phyloP scores from a whole-genome alignment of 2,888 invertebrate genomes.

The Anoplius nigerrimus region DNA sequence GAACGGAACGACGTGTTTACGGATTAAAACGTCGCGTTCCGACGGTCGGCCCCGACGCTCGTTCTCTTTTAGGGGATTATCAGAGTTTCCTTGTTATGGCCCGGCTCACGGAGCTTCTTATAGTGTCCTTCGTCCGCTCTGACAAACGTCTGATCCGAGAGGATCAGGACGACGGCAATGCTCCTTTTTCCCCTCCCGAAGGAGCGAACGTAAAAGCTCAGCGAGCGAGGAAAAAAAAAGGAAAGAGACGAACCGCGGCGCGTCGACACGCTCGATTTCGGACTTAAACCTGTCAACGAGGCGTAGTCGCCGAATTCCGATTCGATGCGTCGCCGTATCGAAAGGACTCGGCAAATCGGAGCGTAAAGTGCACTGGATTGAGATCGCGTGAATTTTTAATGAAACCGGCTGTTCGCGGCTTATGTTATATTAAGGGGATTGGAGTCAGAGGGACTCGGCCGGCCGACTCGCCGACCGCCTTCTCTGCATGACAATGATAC shows the following conservation, averaged over 20 bases:
- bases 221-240: slow-evolving; percentile 22
- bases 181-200: slow-evolving; percentile 17
- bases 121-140: slow-evolving; percentile 36
- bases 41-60: slow-evolving; percentile 43
- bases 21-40: slow-evolving; percentile 64
- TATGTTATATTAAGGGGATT: too few species aligned
- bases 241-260: not conserved
- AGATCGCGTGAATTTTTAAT: too few species aligned
- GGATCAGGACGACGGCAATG: slow-evolving; percentile 34
- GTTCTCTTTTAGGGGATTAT: slow-evolving; percentile 60
- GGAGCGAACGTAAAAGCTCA: slow-evolving; percentile 27
- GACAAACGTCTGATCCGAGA: slow-evolving; percentile 54
- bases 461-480: too few species aligned
- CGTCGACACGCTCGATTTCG: slow-evolving; percentile 1
- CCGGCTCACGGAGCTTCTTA: slow-evolving; percentile 39
- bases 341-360: too few species aligned
- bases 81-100: slow-evolving; percentile 53
- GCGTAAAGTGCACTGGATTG: too few species aligned
- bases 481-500: too few species aligned
- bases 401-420: too few species aligned
- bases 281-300: slow-evolving; percentile 31
- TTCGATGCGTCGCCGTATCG: too few species aligned
- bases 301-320: too few species aligned
- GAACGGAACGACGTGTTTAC: slow-evolving; percentile 63
- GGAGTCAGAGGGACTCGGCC: too few species aligned